Conservation (phyloP, 2,888 invertebrate species). For the Cordilura impudica region DNA sequence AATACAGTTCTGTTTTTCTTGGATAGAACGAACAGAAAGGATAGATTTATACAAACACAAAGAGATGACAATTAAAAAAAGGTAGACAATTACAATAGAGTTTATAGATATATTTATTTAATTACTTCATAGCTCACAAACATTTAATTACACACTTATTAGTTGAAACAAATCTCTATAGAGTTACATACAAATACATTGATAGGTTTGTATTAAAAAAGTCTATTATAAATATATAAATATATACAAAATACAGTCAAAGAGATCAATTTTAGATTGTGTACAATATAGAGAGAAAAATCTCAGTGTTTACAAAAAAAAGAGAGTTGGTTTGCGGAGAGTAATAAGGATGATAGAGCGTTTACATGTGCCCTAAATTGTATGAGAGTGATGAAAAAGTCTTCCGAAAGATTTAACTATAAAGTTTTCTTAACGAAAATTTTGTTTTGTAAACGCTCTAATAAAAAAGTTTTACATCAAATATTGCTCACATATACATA, state of each 20-base stretch:
- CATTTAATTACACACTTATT: constrained; percentile 8
- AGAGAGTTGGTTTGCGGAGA: not conserved
- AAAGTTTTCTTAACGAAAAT: too few species aligned
- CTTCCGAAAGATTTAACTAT: too few species aligned
- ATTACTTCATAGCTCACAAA: not conserved
- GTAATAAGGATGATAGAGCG: not conserved
- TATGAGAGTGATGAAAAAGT: not conserved
- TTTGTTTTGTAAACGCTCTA: not conserved
- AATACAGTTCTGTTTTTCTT: too few species aligned
- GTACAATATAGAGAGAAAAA: not conserved
- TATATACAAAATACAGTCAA: constrained; percentile 30
- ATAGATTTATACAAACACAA: not conserved
- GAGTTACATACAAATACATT: not conserved
- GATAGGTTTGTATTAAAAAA: not conserved
- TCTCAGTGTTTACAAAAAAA: not conserved
- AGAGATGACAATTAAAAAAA: not conserved
- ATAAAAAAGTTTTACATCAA: constrained; percentile 10
- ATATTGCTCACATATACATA: constrained; percentile 34
- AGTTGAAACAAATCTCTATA: constrained; percentile 15
- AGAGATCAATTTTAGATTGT: not conserved
- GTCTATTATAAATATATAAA: constrained; percentile 16
- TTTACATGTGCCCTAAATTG: not conserved
- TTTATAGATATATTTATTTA: constrained; percentile 7
- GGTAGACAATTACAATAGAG: constrained; percentile 10
- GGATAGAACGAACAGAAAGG: not conserved